A percentile compares a stretch with the other conserved stretches of the same genome.
These are phyloP conservation scores for Fratercula arctica DNA, from an alignment of 2,797 vertebrate species.

Conservation along the genomic window DNA sequence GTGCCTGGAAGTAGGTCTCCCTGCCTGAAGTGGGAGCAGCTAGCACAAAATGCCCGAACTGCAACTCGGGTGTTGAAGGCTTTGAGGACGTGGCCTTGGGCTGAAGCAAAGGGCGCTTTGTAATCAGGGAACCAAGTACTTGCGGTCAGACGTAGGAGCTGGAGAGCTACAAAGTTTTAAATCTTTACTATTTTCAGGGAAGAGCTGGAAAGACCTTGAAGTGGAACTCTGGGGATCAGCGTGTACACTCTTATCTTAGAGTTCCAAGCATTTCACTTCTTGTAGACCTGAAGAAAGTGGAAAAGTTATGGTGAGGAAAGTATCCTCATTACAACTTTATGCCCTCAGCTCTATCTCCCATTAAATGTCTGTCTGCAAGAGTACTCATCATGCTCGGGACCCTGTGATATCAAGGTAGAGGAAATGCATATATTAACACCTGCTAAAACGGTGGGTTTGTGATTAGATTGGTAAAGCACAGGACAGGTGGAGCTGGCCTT, in stretches of 20 bases:
- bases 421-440: background rate
- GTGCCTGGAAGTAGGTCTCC: background rate
- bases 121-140: background rate
- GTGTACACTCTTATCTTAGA: background rate
- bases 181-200: background rate
- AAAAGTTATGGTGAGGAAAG: accelerated
- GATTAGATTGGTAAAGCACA: background rate
- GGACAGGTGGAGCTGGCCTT: background rate
- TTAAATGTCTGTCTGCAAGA: background rate
- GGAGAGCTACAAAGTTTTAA: background rate
- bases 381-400: background rate
- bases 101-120: background rate
- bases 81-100: background rate
- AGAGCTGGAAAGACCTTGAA: background rate
- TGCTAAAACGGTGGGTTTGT: background rate
- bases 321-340: background rate
- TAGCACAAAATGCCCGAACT: background rate
- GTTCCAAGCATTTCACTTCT: background rate
- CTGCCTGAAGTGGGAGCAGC: background rate
- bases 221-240: background rate
- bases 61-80: background rate
- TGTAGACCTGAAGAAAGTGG: background rate
- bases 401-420: background rate
- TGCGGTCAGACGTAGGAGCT: background rate
- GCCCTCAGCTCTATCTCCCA: background rate